phyloP scores from a whole-genome alignment of 2,797 vertebrate genomes.

The Pachyuromys duprasi region DNA sequence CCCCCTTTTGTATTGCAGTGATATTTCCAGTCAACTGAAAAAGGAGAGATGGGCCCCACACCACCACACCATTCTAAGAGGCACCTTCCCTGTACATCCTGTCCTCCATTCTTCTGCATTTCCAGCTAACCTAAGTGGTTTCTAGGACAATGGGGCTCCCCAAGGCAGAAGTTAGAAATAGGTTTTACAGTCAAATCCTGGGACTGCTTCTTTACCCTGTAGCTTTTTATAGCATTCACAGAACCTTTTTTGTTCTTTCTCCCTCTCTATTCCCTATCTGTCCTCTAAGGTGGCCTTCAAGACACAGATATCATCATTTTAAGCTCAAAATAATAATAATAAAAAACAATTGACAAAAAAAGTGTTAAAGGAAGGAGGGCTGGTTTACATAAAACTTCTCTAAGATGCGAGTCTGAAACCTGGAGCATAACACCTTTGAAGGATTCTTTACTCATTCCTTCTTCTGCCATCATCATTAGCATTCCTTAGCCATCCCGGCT shows the following conservation, averaged over 20 bases:
- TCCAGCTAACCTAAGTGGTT: too few relatives aligned
- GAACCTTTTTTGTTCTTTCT: background rate
- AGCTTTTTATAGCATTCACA: background rate
- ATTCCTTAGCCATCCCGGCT: background rate
- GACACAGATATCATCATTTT: background rate
- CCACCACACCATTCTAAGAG: background rate
- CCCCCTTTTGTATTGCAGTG: background rate
- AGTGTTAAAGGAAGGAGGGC: background rate
- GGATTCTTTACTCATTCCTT: too few relatives aligned
- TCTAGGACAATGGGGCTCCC: background rate
- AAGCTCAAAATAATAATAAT: background rate
- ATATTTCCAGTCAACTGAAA: background rate
- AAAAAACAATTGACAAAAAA: background rate
- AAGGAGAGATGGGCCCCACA: background rate
- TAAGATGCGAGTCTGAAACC: background rate
- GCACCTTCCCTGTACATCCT: background rate
- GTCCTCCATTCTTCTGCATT: background rate
- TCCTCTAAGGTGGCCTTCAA: background rate
- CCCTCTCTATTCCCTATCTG: background rate
- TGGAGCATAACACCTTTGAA: background rate
- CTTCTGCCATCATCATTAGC: background rate
- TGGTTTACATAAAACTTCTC: background rate
- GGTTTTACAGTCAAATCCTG: background rate
- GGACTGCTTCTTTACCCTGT: background rate
- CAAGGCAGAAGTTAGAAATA: background rate